A percentile compares a stretch with the other conserved stretches of the same genome.
phyloP scores from a whole-genome alignment of 92 coral and sea anemone genomes.

The Epizoanthus scotinus region DNA sequence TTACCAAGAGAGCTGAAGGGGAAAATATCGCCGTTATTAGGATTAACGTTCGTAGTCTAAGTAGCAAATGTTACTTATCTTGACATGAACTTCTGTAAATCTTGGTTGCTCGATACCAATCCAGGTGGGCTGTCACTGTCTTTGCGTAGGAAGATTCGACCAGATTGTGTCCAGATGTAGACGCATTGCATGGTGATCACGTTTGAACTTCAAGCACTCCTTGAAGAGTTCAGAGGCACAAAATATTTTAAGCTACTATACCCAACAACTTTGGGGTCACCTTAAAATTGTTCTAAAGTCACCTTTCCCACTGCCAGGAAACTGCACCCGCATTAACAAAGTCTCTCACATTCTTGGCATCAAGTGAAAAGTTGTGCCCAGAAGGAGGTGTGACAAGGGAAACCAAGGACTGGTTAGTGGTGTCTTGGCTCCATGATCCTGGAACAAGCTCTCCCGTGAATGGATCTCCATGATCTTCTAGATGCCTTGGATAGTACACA shows the following conservation, averaged over 20 bases:
- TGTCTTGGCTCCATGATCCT: constrained; percentile 36
- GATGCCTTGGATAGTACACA: constrained; percentile 34
- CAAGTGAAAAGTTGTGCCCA: constrained; percentile 29
- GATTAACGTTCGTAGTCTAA: not conserved
- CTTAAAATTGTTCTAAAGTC: too few species aligned
- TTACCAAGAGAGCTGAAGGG: constrained; percentile 14
- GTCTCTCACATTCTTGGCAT: constrained; percentile 40
- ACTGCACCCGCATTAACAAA: constrained; percentile 38
- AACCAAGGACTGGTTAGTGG: not conserved
- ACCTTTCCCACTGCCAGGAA: constrained; percentile 46
- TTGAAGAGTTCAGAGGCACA: too few species aligned
- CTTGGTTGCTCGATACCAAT: not conserved
- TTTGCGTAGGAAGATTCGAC: constrained; percentile 3
- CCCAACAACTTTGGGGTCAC: too few species aligned
- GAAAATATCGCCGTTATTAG: not conserved
- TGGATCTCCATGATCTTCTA: constrained; percentile 23
- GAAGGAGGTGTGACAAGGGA: constrained; percentile 26
- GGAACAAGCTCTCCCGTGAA: constrained; percentile 28
- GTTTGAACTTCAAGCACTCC: constrained; percentile 9
- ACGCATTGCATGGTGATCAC: not conserved
- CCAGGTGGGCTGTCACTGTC: not conserved
- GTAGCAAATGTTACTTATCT: not conserved
- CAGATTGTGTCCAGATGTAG: constrained; percentile 11
- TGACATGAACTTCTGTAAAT: not conserved
- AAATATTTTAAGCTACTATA: too few species aligned